Evolutionary conservation across 2,888 invertebrate genomes (phyloP), one percentile per base, ranked within the genome.

Genomic region (Rosalia funebris): DNA sequence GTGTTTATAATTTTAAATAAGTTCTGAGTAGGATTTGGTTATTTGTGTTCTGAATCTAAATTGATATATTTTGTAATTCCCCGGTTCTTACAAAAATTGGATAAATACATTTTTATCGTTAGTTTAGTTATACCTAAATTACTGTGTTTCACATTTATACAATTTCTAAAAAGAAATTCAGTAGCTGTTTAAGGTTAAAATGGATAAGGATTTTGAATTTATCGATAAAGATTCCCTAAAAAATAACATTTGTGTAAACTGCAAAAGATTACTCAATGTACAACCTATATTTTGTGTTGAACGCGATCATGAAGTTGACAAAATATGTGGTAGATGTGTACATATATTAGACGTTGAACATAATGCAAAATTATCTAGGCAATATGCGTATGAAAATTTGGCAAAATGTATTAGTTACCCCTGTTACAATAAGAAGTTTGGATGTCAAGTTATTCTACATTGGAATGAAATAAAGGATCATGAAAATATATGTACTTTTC

Each of bases 261-360:
- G 71, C 42, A 20, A 44, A 1, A 67, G 61, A 57, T 50, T 50
- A 1, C 46, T 71, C 12, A 70, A 68, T 44, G 66, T 71, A 11
- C 11, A 42, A 1, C 71, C 71, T 0, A 57, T 71, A 25, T 52
- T 62, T 14, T 66, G 55, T 25, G 10, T 65, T 5, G 41, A 50
- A 32, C 15, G 52, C 16, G 60, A 56, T 11, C 48, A 60, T 10
- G 41, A 39, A 15, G n/a, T 66, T 0, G 56, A 46, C 10, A 53
- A 45, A 15, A 61, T 70, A 37, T 71, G 71, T 37, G 71, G 71
- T 12, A 57, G 71, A 39, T 71, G 71, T 46, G 55, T 25, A 11
- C 19, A 57, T 31, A 34, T 50, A 12, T 20, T 39, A 5, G 32
- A 48, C 1, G 19, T 53, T 5, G 37, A 45, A 9, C 50, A 41